Conservation (phyloP, 2,113 vertebrate genomes). For the Calonectris borealis region DNA sequence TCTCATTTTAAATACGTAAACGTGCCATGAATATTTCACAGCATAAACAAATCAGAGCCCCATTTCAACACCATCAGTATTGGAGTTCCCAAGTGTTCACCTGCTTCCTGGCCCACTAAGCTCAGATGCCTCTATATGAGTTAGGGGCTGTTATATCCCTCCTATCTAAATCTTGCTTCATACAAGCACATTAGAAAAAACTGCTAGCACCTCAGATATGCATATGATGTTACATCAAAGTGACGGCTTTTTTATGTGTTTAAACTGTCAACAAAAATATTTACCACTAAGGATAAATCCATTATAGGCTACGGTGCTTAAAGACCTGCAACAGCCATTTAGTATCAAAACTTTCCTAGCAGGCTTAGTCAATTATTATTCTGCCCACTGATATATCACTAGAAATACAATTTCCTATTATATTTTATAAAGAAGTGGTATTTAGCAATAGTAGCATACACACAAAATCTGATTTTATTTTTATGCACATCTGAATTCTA, state of each 20-base stretch:
- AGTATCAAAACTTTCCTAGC: conserved; percentile 8
- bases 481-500: conserved; percentile 46
- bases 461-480: conserved; percentile 50
- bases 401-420: conserved; percentile 30
- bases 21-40: background rate
- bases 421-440: conserved; percentile 50
- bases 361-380: conserved; percentile 39
- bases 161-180: conserved; percentile 26
- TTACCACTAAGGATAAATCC: conserved; percentile 59
- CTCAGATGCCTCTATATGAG: conserved; percentile 17
- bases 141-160: conserved; percentile 28
- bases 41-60: background rate
- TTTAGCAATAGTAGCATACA: conserved; percentile 53
- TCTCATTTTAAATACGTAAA: background rate
- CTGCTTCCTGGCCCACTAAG: conserved; percentile 54
- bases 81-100: background rate
- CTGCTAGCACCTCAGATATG: conserved; percentile 31
- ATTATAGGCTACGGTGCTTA: conserved; percentile 27
- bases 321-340: conserved; percentile 22
- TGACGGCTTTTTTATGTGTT: conserved; percentile 54
- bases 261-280: conserved; percentile 27
- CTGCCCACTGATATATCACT: background rate
- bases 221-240: conserved; percentile 26
- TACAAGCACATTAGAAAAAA: conserved; percentile 37
- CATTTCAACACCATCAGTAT: background rate